phyloP scores from a whole-genome alignment of 2,888 invertebrate genomes.

The Charanyca ferruginea region DNA sequence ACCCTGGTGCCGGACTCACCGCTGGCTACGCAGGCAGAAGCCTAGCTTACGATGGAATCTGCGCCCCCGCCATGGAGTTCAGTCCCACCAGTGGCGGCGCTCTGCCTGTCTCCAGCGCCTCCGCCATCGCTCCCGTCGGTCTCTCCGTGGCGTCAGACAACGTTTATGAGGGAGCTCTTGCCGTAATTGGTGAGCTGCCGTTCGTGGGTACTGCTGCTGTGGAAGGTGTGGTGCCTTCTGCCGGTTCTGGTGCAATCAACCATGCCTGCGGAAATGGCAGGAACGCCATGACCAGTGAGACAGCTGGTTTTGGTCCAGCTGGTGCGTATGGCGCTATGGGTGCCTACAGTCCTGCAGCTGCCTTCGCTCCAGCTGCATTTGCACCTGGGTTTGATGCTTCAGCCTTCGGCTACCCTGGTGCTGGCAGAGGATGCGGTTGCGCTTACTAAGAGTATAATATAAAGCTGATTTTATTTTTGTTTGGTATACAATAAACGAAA shows the following conservation, averaged over 20 bases:
- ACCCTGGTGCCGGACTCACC: no score
- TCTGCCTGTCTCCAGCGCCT: slow-evolving; percentile 52
- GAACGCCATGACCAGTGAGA: slow-evolving; percentile 56
- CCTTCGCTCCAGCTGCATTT: neutral
- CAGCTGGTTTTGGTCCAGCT: slow-evolving; percentile 8
- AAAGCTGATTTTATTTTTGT: slow-evolving; percentile 2
- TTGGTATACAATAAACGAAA: slow-evolving; percentile 19
- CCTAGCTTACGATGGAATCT: neutral
- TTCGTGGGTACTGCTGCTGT: slow-evolving; percentile 70
- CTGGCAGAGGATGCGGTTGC: slow-evolving; percentile 28
- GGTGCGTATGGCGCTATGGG: slow-evolving; percentile 1
- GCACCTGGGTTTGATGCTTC: slow-evolving; percentile 14
- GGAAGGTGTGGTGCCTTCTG: slow-evolving; percentile 64
- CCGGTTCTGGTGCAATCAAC: slow-evolving; percentile 66
- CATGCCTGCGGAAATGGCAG: slow-evolving; percentile 69
- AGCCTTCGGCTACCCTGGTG: slow-evolving; percentile 1
- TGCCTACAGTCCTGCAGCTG: slow-evolving; percentile 8
- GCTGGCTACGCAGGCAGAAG: slow-evolving; percentile 24
- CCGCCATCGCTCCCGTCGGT: slow-evolving; percentile 47
- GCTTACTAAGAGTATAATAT: slow-evolving; percentile 11
- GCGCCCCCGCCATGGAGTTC: slow-evolving; percentile 18
- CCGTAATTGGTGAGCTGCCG: slow-evolving; percentile 71
- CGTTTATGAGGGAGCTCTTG: slow-evolving; percentile 55
- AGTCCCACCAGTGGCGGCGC: slow-evolving; percentile 48
- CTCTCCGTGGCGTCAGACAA: slow-evolving; percentile 59